A percentile compares a stretch with the other conserved stretches of the same genome.
These are phyloP conservation scores for Phymanthus crucifer DNA, from an alignment of 92 coral and sea anemone genomes.

Conservation along the genomic window DNA sequence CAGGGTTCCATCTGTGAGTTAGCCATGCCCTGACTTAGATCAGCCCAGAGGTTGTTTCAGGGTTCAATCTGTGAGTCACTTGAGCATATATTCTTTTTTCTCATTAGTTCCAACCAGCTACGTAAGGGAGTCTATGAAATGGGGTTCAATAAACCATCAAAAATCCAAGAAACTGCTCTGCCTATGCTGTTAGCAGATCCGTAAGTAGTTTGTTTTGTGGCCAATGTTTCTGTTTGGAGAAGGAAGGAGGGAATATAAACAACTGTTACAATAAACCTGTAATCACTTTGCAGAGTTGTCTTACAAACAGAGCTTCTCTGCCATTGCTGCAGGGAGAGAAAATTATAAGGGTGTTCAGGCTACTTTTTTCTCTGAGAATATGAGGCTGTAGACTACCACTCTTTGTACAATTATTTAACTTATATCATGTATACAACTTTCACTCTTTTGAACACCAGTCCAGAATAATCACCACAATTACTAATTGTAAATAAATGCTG, in stretches of 20 bases:
- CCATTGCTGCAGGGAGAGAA: conserved; percentile 34
- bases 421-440: too few species aligned
- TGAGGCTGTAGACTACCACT: conserved; percentile 8
- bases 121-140: conserved; percentile 91
- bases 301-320: conserved; percentile 37
- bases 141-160: conserved; percentile 96
- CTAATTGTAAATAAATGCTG: too few species aligned
- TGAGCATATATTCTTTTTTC: not conserved
- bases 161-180: conserved; percentile 97
- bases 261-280: too few species aligned
- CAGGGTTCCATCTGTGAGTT: too few species aligned
- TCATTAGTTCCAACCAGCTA: conserved; percentile 64
- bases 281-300: conserved; percentile 50
- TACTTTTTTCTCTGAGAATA: not conserved
- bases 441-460: too few species aligned
- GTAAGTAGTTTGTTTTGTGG: conserved; percentile 77
- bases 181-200: conserved; percentile 97
- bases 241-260: too few species aligned
- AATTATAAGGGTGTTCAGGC: conserved; percentile 37
- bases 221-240: not conserved
- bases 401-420: not conserved
- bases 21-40: too few species aligned
- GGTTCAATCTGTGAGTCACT: too few species aligned
- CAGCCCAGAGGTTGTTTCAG: too few species aligned
- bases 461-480: too few species aligned